A percentile compares a stretch with the other conserved stretches of the same genome.
Conservation (phyloP, 2,888 invertebrate species). For the Archaeoteleia sp. region DNA sequence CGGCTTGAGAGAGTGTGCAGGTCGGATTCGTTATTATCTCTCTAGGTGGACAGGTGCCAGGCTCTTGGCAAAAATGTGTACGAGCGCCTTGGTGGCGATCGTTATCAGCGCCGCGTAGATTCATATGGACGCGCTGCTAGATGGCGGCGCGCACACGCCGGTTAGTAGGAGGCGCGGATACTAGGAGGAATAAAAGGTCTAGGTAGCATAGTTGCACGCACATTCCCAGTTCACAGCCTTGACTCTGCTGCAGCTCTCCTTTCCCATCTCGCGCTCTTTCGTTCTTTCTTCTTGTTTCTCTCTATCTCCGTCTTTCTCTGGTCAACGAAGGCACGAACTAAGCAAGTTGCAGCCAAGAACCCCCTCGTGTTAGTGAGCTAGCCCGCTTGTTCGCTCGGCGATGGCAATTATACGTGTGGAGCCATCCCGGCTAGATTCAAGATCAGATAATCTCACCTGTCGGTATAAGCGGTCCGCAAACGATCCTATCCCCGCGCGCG, state of each 20-base stretch:
- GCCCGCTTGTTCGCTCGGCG: slow-evolving; percentile 54
- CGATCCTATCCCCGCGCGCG: slow-evolving; percentile 12
- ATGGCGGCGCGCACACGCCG: slow-evolving; percentile 60
- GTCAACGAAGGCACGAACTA: slow-evolving; percentile 20
- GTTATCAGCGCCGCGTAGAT: slow-evolving; percentile 64
- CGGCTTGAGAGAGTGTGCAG: slow-evolving; percentile 51
- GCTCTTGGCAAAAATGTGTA: slow-evolving; percentile 60
- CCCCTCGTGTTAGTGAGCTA: slow-evolving; percentile 44
- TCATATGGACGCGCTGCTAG: slow-evolving; percentile 61
- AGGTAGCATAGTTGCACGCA: slow-evolving; percentile 73
- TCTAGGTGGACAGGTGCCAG: slow-evolving; percentile 70
- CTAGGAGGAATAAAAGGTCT: slow-evolving; percentile 66
- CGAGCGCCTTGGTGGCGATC: slow-evolving; percentile 62
- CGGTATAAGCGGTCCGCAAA: slow-evolving; percentile 66
- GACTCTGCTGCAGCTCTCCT: slow-evolving; percentile 58
- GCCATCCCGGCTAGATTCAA: slow-evolving; percentile 71
- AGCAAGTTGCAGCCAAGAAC: slow-evolving; percentile 4
- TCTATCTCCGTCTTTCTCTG: neutral
- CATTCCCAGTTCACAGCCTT: slow-evolving; percentile 72
- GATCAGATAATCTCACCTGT: slow-evolving; percentile 73
- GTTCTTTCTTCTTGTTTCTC: slow-evolving; percentile 26
- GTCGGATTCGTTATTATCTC: slow-evolving; percentile 67
- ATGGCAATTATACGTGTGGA: slow-evolving; percentile 72
- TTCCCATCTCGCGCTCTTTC: slow-evolving; percentile 9
- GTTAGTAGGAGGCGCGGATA: slow-evolving; percentile 57